Percentiles rank a stretch among this genome's conserved stretches.
These are phyloP conservation scores for Pelobates cultripes DNA, from an alignment of 2,797 vertebrate species.

Conservation along the genomic window DNA sequence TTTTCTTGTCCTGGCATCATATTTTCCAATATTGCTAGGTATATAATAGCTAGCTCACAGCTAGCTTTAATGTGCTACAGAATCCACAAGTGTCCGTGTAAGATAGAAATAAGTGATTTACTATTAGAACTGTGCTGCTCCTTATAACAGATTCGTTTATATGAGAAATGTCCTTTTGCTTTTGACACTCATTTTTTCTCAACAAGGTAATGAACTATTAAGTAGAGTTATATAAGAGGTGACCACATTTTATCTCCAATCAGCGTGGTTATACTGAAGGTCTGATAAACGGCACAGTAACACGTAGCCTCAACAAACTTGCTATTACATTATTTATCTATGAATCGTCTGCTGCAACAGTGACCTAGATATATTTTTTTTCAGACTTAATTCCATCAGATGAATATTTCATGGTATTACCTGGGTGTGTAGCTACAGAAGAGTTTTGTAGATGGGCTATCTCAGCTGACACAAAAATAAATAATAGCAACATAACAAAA, in stretches of 20 bases:
- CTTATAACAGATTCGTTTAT: neutral
- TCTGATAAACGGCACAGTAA: slow-evolving; percentile 23
- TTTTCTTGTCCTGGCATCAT: too few relatives aligned
- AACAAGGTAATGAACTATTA: slow-evolving; percentile 24
- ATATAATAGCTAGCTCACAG: too few relatives aligned
- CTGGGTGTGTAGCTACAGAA: slow-evolving; percentile 5
- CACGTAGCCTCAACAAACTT: slow-evolving; percentile 35
- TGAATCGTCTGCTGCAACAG: slow-evolving; percentile 25
- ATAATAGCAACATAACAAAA: too few relatives aligned
- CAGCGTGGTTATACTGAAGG: neutral
- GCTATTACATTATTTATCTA: slow-evolving; percentile 32
- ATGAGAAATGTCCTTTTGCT: neutral
- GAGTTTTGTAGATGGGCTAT: neutral
- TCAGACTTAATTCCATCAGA: slow-evolving; percentile 30
- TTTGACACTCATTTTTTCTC: slow-evolving; percentile 3
- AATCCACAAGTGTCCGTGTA: neutral
- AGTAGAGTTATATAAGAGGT: neutral
- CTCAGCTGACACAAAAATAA: too few relatives aligned
- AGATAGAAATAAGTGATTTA: neutral
- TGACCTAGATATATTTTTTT: slow-evolving; percentile 34
- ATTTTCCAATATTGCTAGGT: too few relatives aligned
- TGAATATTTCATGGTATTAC: slow-evolving; percentile 36
- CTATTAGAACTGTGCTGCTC: neutral
- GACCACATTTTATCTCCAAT: slow-evolving; percentile 20
- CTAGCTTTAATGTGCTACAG: neutral